These are phyloP conservation scores for Equus quagga DNA, from an alignment of 2,113 vertebrate genomes.

Conservation along the genomic window DNA sequence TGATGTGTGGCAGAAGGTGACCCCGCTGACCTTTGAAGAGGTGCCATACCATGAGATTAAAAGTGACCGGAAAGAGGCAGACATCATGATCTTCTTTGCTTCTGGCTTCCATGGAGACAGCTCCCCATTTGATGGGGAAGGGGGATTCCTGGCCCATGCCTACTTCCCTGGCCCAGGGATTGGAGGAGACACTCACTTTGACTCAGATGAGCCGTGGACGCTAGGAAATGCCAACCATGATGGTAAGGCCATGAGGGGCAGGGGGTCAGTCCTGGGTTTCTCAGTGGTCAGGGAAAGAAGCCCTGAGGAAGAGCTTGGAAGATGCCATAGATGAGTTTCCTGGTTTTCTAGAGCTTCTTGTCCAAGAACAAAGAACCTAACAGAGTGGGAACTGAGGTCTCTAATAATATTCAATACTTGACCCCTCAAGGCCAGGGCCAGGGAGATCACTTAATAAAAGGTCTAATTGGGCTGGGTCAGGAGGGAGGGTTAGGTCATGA, in stretches of 20 bases:
- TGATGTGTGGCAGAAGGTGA: slow-evolving; percentile 98
- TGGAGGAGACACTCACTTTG: slow-evolving; percentile 98
- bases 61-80: slow-evolving; percentile 96
- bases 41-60: slow-evolving; percentile 97
- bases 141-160: slow-evolving; percentile 97
- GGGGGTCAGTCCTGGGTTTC: neutral
- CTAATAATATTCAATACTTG: neutral
- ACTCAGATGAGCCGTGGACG: slow-evolving; percentile 98
- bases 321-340: neutral
- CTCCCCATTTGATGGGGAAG: slow-evolving; percentile 98
- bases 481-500: neutral
- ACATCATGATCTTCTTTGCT: slow-evolving; percentile 99
- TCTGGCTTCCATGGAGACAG: slow-evolving; percentile 99
- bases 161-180: slow-evolving; percentile 99
- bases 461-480: neutral
- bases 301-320: neutral
- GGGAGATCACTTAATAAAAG: neutral
- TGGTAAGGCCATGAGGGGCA: slow-evolving; percentile 87
- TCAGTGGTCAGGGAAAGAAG: neutral
- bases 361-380: slow-evolving; percentile 42
- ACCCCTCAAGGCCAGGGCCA: neutral
- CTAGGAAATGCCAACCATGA: slow-evolving; percentile 97
- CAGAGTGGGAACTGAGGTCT: neutral
- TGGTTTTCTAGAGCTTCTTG: slow-evolving; percentile 6
- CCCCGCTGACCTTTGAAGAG: slow-evolving; percentile 98